A percentile compares a stretch with the other conserved stretches of the same genome.
These are phyloP conservation scores for Tromatobia lineatoria DNA, from an alignment of 2,888 invertebrate genomes.

Conservation along the genomic window DNA sequence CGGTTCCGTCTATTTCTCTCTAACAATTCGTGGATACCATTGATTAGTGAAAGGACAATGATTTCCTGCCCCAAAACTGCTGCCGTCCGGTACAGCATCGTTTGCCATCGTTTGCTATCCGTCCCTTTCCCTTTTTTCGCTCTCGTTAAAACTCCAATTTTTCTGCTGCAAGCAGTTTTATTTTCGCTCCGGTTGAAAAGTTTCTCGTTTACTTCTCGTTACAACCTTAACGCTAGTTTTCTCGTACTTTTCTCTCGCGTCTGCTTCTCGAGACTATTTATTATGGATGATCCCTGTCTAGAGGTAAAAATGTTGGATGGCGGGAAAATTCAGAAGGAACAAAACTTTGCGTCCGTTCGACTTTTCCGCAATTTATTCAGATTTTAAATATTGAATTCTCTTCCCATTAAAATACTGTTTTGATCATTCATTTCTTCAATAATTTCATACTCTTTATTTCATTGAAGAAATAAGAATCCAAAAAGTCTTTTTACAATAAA, in stretches of 20 bases:
- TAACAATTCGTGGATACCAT: conserved; percentile 22
- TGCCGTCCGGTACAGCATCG: conserved; percentile 38
- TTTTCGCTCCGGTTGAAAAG: conserved; percentile 32
- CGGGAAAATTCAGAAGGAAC: not conserved
- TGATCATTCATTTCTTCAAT: not conserved
- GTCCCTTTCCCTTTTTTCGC: not conserved
- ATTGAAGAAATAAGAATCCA: too few species aligned
- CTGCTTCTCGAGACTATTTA: conserved; percentile 27
- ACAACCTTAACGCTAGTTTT: conserved; percentile 39
- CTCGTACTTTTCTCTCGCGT: not conserved
- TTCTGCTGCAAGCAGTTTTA: conserved; percentile 11
- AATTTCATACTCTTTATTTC: too few species aligned
- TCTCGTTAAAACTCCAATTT: conserved; percentile 45
- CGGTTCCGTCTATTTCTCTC: conserved; percentile 13
- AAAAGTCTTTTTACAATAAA: too few species aligned
- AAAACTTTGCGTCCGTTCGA: not conserved
- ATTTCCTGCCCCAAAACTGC: conserved; percentile 49
- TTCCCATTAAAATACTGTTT: not conserved
- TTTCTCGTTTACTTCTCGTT: conserved; percentile 66
- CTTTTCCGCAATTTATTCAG: conserved; percentile 6
- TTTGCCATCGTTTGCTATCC: conserved; percentile 10
- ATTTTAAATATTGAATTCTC: not conserved
- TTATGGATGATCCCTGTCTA: conserved; percentile 23
- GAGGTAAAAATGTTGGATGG: not conserved
- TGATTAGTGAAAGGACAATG: conserved; percentile 61